A percentile compares a stretch with the other conserved stretches of the same genome.
Conservation (phyloP, 2,113 vertebrate genomes). For the Osmerus mordax region DNA sequence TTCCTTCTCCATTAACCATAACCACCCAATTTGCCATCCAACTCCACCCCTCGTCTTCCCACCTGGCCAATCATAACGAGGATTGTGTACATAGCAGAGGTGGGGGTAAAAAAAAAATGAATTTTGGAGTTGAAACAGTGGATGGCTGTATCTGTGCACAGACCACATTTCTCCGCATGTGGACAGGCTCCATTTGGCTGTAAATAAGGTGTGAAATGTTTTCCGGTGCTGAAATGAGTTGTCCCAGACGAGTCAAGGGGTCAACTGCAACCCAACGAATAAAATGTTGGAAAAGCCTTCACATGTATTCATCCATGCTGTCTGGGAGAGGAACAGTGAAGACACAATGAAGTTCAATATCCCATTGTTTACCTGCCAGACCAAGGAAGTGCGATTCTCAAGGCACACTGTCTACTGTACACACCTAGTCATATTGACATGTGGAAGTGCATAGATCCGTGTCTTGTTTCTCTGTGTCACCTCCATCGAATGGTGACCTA, state of each 20-base stretch:
- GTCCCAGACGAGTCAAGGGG: slow-evolving; percentile 44
- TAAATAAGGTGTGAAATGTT: slow-evolving; percentile 45
- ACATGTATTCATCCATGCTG: slow-evolving; percentile 39
- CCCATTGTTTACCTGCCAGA: slow-evolving; percentile 37
- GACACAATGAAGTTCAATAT: slow-evolving; percentile 53
- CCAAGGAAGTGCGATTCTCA: slow-evolving; percentile 35
- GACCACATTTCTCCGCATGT: slow-evolving; percentile 16
- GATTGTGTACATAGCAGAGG: slow-evolving; percentile 10
- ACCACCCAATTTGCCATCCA: background rate
- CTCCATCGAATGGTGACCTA: slow-evolving; percentile 35
- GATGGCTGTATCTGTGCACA: slow-evolving; percentile 36
- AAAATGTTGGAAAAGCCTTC: slow-evolving; percentile 42
- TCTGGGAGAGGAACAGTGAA: slow-evolving; percentile 36
- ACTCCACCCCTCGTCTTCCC: slow-evolving; percentile 13
- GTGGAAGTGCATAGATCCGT: slow-evolving; percentile 23
- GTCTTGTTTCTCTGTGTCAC: slow-evolving; percentile 35
- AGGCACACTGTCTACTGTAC: slow-evolving; percentile 1
- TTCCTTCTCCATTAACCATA: background rate
- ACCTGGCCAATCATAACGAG: slow-evolving; percentile 4
- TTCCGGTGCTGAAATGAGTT: slow-evolving; percentile 36
- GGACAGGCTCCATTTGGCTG: slow-evolving; percentile 38
- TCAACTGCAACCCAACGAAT: slow-evolving; percentile 53
- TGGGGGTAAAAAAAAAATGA: background rate
- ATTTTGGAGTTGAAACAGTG: slow-evolving; percentile 26
- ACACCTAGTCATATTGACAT: slow-evolving; percentile 36